Base-by-base conservation (phyloP, 1,140 invertebrate species). In the Lepidotrigona ventralis region DNA sequence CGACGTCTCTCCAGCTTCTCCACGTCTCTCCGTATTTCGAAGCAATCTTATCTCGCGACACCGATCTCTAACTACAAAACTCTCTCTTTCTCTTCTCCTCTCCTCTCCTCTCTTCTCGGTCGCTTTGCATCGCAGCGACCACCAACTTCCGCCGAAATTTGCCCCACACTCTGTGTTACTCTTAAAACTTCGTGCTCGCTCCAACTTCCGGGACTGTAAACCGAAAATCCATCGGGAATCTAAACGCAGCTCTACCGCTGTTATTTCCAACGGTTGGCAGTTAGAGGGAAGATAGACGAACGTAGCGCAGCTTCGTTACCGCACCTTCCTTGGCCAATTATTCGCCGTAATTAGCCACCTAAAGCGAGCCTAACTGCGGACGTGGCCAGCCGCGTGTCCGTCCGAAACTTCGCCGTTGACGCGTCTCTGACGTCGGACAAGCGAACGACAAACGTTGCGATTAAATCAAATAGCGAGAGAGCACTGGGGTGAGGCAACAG, bases 401-500 rank as follows among this genome's bases (percentile, higher is more conserved):
- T 75, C 73, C 77, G 69, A 82, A 86, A 79, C 75, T 80, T 79
- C 51, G 71, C 79, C 33, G 54, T 17, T 46, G 23, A 77, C 83
- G 51, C 82, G 66, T 87, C 74, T 15, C 56, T 77, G 75, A 73
- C 79, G 72, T 83, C 39, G 77, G 58, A 68, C 86, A 46, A 72
- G 29, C 73, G 33, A 69, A 63, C 69, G 86, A 79, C 77, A 73
- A 88, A 83, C 66, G 73, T 63, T 46, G 23, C 58, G 78, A 88
- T 89, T 86, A 86, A 86, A 88, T 86, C 74, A 81, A 80, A 79
- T 39, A 74, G n/a, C 68, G 23, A 39, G 74, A 33, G 56, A 60
- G 23, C 9, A n/a, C 9, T 11, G 11, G 14, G 0, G 63, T 46
- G 9, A 53, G 71, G 54, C 51, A 68, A 26, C 39, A 54, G 23